Evolutionary conservation across 2,797 vertebrate species (phyloP).

Genomic region (Lerista edwardsae): DNA sequence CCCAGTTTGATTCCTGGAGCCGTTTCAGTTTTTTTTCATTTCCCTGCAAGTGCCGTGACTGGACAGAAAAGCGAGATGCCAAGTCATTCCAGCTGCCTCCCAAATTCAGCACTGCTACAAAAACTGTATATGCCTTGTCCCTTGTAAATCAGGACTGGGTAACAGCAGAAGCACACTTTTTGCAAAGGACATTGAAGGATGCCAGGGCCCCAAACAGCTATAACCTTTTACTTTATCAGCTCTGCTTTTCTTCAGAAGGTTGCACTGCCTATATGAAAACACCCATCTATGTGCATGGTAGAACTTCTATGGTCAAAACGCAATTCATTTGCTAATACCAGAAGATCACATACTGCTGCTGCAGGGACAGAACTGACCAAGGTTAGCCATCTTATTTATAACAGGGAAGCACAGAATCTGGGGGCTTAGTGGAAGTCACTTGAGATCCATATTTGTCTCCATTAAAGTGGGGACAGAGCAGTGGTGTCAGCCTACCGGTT

Average conservation of each 20-base stretch:
- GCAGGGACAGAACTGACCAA: neutral
- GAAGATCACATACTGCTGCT: neutral
- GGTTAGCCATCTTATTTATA: neutral
- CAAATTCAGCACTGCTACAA: neutral
- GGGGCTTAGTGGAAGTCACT: neutral
- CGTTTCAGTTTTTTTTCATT: neutral
- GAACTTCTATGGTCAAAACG: neutral
- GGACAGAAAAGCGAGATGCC: neutral
- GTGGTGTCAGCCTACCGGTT: too few species aligned
- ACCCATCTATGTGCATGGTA: too few species aligned
- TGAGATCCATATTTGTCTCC: neutral
- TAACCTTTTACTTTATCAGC: neutral
- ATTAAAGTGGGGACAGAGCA: neutral
- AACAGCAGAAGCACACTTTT: too few species aligned
- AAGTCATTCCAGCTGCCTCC: neutral
- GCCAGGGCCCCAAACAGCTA: neutral
- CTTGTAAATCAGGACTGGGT: neutral
- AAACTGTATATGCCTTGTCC: neutral
- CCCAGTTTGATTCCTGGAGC: neutral
- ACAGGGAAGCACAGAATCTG: neutral
- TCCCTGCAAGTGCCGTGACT: too few species aligned
- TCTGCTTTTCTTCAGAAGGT: neutral
- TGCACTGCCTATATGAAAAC: neutral
- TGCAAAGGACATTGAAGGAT: neutral
- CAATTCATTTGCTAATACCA: neutral